Evolutionary conservation across 2,113 vertebrate species (phyloP).

Genomic region (Pungitius pungitius): DNA sequence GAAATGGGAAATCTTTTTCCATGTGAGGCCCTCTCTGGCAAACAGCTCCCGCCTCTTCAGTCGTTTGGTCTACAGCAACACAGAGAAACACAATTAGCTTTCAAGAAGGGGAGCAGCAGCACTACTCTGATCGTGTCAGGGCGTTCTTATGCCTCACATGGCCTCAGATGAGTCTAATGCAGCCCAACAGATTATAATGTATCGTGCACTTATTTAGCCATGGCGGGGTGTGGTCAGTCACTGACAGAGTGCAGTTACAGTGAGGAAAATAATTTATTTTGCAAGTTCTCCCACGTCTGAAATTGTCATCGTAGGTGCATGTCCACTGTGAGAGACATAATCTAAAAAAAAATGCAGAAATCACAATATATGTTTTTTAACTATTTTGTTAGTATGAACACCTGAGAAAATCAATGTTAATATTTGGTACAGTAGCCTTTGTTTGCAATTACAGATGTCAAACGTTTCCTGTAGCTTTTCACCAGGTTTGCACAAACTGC

Average conservation of each 20-base stretch:
- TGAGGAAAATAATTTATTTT: no score
- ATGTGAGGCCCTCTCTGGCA: conserved; percentile 87
- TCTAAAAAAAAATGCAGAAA: no score
- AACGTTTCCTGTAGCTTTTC: no score
- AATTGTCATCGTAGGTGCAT: no score
- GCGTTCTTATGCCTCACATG: not conserved
- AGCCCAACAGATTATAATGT: not conserved
- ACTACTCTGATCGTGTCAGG: not conserved
- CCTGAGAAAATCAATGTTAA: no score
- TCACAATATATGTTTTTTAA: no score
- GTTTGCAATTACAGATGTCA: no score
- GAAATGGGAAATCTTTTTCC: conserved; percentile 92
- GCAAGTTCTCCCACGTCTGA: no score
- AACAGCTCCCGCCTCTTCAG: conserved; percentile 86
- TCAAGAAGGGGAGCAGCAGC: conserved; percentile 2
- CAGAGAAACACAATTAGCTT: conserved; percentile 18
- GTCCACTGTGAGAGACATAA: no score
- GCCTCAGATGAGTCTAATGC: not conserved
- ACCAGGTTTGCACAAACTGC: no score
- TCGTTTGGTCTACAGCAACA: conserved; percentile 85
- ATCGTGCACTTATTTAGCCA: not conserved
- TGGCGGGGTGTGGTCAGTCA: not conserved
- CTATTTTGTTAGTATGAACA: no score
- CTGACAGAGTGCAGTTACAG: not conserved
- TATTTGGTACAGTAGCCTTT: no score